Evolutionary conservation across 2,113 vertebrate genomes (phyloP).

Genomic region (Neolamprologus brichardi): DNA sequence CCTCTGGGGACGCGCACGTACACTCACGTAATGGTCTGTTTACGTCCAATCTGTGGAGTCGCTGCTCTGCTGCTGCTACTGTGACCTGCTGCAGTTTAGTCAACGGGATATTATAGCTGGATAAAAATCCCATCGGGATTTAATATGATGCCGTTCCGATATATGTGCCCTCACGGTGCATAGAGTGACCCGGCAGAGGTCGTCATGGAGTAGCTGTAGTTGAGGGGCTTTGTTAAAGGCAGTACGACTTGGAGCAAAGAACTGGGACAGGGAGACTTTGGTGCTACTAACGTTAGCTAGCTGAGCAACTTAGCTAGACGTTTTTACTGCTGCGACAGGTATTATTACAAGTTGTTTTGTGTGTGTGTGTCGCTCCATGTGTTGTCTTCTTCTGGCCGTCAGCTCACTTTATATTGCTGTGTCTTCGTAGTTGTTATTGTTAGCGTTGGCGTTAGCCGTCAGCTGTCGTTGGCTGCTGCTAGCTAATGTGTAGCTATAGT

Average conservation of each 20-base stretch:
- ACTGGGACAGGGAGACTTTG: conserved; percentile 33
- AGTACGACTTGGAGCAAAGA: conserved; percentile 26
- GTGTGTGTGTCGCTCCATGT: conserved; percentile 43
- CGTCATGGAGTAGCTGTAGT: conserved; percentile 37
- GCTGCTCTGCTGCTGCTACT: neutral
- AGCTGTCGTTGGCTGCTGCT: conserved; percentile 41
- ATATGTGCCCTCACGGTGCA: neutral
- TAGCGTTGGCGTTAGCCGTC: conserved; percentile 44
- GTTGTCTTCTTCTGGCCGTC: conserved; percentile 11
- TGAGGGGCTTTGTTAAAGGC: neutral
- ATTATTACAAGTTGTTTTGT: conserved; percentile 21
- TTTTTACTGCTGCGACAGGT: conserved; percentile 53
- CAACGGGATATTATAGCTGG: neutral
- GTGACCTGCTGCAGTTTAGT: conserved; percentile 36
- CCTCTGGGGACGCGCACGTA: conserved; percentile 13
- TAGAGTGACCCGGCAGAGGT: neutral
- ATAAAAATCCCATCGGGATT: neutral
- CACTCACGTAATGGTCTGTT: conserved; percentile 37
- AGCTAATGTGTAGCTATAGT: conserved; percentile 66
- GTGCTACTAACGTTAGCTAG: conserved; percentile 47
- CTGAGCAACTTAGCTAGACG: conserved; percentile 43
- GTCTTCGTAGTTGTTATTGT: conserved; percentile 32
- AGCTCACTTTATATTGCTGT: conserved; percentile 14
- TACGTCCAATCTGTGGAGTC: conserved; percentile 32
- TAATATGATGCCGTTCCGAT: neutral